Evolutionary conservation across 2,113 vertebrate species (phyloP).

Genomic region (Antigone vipio): DNA sequence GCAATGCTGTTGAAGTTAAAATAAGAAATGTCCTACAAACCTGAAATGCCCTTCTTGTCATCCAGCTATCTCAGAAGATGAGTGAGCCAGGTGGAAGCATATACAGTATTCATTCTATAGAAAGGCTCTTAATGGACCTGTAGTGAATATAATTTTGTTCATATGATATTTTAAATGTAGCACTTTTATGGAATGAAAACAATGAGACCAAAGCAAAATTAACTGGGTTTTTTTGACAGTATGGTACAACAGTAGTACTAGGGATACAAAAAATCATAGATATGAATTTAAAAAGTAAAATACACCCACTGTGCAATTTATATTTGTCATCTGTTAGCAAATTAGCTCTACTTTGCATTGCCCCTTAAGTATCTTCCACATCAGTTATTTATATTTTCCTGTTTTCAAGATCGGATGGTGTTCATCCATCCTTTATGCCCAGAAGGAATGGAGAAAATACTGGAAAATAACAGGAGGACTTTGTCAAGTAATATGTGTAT

Average conservation of each 20-base stretch:
- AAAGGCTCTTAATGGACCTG: neutral
- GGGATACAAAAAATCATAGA: neutral
- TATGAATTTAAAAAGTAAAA: neutral
- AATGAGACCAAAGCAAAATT: neutral
- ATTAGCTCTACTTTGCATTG: neutral
- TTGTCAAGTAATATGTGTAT: neutral
- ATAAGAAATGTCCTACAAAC: neutral
- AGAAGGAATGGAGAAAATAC: neutral
- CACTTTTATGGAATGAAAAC: neutral
- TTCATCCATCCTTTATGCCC: neutral
- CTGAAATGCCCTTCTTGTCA: neutral
- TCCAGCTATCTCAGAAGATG: neutral
- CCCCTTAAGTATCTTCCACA: neutral
- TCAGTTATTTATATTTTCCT: neutral
- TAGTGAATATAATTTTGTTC: neutral
- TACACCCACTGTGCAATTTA: neutral
- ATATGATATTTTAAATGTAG: neutral
- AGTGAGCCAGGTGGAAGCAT: neutral
- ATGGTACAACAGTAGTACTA: neutral
- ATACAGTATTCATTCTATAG: neutral
- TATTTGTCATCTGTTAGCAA: neutral
- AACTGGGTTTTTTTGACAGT: neutral
- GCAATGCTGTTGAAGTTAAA: neutral
- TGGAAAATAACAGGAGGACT: neutral
- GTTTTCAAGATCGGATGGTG: neutral